phyloP scores from a whole-genome alignment of 2,113 vertebrate genomes.

The Phalacrocorax carbo region DNA sequence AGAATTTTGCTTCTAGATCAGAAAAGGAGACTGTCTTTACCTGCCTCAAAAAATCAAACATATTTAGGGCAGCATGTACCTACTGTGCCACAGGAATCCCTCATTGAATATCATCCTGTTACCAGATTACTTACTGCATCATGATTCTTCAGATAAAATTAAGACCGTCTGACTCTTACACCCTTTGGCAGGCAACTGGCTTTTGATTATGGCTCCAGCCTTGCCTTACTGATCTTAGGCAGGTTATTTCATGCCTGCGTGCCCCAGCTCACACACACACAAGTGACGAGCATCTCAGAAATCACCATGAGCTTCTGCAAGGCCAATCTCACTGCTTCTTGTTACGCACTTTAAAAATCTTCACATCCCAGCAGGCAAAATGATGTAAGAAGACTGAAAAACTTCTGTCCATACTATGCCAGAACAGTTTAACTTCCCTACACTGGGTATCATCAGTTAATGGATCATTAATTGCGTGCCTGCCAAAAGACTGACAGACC shows the following conservation, averaged over 20 bases:
- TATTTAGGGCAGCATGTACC: accelerated
- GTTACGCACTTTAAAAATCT: not conserved
- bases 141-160: not conserved
- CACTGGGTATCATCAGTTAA: not conserved
- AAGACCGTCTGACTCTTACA: not conserved
- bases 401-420: not conserved
- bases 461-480: not conserved
- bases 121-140: not conserved
- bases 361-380: not conserved
- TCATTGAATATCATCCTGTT: not conserved
- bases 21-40: not conserved
- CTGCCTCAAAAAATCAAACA: not conserved
- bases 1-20: not conserved
- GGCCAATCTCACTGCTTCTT: not conserved
- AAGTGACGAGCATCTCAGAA: not conserved
- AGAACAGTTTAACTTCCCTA: not conserved
- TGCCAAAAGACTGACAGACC: not conserved
- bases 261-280: not conserved
- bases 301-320: accelerated
- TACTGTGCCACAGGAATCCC: not conserved
- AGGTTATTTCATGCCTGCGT: not conserved
- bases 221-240: not conserved
- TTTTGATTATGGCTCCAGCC: not conserved
- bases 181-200: not conserved
- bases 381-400: not conserved